Base-by-base conservation (phyloP, 2,113 vertebrate genomes). In the Hyperopisus bebe region DNA sequence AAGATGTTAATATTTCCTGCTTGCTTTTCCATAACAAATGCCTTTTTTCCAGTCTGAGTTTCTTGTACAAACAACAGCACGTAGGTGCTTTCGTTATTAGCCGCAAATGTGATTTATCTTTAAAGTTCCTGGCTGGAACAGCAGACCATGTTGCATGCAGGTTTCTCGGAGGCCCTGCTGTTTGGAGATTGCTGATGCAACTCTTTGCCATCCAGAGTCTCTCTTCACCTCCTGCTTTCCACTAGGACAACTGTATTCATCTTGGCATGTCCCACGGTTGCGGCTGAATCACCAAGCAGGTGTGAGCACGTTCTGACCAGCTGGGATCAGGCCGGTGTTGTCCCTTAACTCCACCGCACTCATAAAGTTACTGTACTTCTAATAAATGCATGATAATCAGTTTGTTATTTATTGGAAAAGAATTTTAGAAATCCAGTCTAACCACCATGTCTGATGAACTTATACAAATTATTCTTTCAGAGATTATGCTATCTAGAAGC, bases 151-250 rank as follows among this genome's bases (percentile, higher is more conserved):
- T 93, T 92, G 92, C 93, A 91, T 92, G 92, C 93, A 92, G 88
- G 90, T 88, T 91, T 88, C 94, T 94, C 93, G 94, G 95, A 95
- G 94, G 94, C 95, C 95, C 94, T 94, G 94, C 95, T 93, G 94
- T 94, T 95, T 94, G 94, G 94, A 94, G 95, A 95, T 95, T 96
- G 95, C 96, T 96, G 96, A 96, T 96, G 96, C 95, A 96, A 96
- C 92, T 95, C 94, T 96, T 95, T 96, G 95, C 95, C 95, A 96
- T 95, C 95, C 94, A 95, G 94, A 94, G 95, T 95, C 95, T 94
- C 94, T 94, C 93, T 92, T 96, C 94, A 92, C 95, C 95, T 95
- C 93, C 95, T 94, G 95, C 92, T 95, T 93, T 95, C 94, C 95
- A 95, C 94, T 90, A 42, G 95, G 94, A 95, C 95, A 93, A 93